These are phyloP conservation scores for Halictus rubicundus DNA, from an alignment of 1,140 invertebrate species.

Conservation along the genomic window DNA sequence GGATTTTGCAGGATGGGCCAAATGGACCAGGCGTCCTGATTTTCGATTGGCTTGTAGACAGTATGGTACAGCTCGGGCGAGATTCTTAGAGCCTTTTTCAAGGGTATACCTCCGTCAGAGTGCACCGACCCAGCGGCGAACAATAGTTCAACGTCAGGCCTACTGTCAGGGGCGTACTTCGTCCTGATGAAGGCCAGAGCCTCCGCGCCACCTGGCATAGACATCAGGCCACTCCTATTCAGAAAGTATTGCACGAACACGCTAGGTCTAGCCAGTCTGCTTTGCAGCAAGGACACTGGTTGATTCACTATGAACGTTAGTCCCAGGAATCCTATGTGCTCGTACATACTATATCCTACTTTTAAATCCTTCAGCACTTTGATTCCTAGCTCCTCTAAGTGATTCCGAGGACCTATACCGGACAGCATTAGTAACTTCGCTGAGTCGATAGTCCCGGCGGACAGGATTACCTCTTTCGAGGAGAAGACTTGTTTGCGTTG, in stretches of 20 bases:
- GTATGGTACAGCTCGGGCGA: constrained; percentile 82
- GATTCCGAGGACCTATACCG: constrained; percentile 86
- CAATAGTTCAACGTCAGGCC: constrained; percentile 82
- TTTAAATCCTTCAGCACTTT: constrained; percentile 84
- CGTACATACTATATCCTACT: constrained; percentile 87
- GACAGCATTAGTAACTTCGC: constrained; percentile 88
- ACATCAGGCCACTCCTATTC: constrained; percentile 77
- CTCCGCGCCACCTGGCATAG: constrained; percentile 81
- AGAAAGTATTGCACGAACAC: constrained; percentile 76
- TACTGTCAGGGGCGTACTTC: constrained; percentile 78
- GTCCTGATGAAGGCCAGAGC: constrained; percentile 80
- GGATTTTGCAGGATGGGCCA: constrained; percentile 88
- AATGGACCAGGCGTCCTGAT: constrained; percentile 84
- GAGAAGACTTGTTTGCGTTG: constrained; percentile 77
- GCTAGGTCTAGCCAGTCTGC: constrained; percentile 49
- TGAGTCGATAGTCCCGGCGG: constrained; percentile 85
- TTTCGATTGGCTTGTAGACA: constrained; percentile 82
- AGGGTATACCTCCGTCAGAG: constrained; percentile 84
- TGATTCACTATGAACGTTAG: constrained; percentile 82
- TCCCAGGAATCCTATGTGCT: constrained; percentile 87
- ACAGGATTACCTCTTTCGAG: constrained; percentile 85
- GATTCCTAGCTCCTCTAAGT: constrained; percentile 86
- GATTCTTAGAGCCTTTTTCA: constrained; percentile 82
- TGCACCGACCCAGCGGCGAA: constrained; percentile 79
- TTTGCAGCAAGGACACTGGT: constrained; percentile 68